Evolutionary conservation across 2,113 vertebrate genomes (phyloP).

Genomic region (Vidua chalybeata): DNA sequence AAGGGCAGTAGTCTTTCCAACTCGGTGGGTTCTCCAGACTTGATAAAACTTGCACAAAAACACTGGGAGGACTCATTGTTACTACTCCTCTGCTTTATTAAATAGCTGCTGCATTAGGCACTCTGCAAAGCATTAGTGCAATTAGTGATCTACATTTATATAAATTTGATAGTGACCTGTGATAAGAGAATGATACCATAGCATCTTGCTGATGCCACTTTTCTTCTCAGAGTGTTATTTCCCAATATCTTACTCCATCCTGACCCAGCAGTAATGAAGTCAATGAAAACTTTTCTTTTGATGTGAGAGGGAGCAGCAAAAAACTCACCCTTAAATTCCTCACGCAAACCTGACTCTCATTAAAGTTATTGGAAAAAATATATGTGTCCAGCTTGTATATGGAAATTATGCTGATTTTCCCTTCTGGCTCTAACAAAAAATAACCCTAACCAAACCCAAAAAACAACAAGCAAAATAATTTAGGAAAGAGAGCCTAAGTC

Average conservation of each 20-base stretch:
- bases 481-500: background rate
- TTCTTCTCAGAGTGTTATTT: conserved; percentile 10
- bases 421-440: background rate
- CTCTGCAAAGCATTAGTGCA: background rate
- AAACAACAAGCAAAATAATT: background rate
- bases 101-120: background rate
- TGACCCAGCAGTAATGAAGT: conserved; percentile 37
- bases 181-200: conserved; percentile 19
- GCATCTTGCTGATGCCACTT: conserved; percentile 40
- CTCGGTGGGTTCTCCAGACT: background rate
- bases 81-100: conserved; percentile 5
- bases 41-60: conserved; percentile 52
- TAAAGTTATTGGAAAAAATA: conserved; percentile 21
- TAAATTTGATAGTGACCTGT: background rate
- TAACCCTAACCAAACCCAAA: background rate
- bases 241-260: conserved; percentile 28
- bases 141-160: conserved; percentile 23
- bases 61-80: background rate
- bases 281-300: conserved; percentile 35
- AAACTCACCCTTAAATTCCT: conserved; percentile 9
- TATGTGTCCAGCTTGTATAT: background rate
- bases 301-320: conserved; percentile 11
- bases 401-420: conserved; percentile 29
- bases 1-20: conserved; percentile 42
- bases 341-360: conserved; percentile 4